Conservation (phyloP, 1,140 invertebrate species). For the Drosophila gunungcola region DNA sequence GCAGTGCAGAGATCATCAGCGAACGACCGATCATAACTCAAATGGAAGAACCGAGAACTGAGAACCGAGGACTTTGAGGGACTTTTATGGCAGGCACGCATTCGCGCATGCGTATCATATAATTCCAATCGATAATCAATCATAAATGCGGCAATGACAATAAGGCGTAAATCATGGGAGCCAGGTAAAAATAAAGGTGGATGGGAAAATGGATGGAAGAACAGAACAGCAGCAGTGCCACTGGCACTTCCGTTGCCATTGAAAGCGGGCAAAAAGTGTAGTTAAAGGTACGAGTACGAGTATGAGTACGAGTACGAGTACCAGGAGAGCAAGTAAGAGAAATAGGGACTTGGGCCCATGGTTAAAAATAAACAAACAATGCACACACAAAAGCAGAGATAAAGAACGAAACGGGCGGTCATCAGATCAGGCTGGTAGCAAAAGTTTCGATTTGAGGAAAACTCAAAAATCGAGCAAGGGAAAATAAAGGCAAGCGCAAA, state of each 20-base stretch:
- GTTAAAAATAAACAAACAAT: slow-evolving; percentile 82
- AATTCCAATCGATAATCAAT: slow-evolving; percentile 84
- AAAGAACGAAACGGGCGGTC: slow-evolving; percentile 43
- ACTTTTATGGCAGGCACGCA: slow-evolving; percentile 70
- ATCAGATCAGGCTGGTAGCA: slow-evolving; percentile 1
- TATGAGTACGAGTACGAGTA: neutral
- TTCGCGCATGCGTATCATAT: slow-evolving; percentile 81
- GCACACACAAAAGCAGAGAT: slow-evolving; percentile 50
- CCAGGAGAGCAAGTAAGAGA: slow-evolving; percentile 11
- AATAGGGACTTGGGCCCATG: slow-evolving; percentile 49
- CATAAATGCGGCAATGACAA: slow-evolving; percentile 82
- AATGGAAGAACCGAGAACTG: slow-evolving; percentile 9
- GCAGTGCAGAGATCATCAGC: slow-evolving; percentile 11
- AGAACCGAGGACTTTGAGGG: slow-evolving; percentile 8
- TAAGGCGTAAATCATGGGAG: slow-evolving; percentile 77
- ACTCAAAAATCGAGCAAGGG: slow-evolving; percentile 25
- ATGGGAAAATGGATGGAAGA: slow-evolving; percentile 31
- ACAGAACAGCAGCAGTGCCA: slow-evolving; percentile 30
- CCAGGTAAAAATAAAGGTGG: slow-evolving; percentile 45
- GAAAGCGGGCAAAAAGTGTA: slow-evolving; percentile 42
- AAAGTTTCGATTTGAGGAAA: slow-evolving; percentile 58
- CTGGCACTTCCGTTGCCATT: slow-evolving; percentile 68
- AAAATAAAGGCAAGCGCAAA: slow-evolving; percentile 11
- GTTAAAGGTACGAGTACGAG: slow-evolving; percentile 17
- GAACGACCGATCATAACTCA: slow-evolving; percentile 56